phyloP scores from a whole-genome alignment of 2,797 vertebrate species.

The Malacoctenus gilli region DNA sequence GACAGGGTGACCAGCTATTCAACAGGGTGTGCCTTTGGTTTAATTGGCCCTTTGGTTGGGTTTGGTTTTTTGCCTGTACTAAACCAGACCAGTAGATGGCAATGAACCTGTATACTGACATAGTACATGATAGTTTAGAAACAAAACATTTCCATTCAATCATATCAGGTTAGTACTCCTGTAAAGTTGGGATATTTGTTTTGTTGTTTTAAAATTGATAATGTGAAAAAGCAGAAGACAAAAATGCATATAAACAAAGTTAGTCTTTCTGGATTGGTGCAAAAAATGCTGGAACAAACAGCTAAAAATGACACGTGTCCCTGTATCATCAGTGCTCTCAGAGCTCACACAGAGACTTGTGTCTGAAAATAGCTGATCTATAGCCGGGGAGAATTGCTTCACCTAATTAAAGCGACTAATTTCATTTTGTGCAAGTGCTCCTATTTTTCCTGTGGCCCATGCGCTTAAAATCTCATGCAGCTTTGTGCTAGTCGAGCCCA shows the following conservation, averaged over 20 bases:
- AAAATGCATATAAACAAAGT: background rate
- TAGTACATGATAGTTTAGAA: background rate
- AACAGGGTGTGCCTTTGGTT: background rate
- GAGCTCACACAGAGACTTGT: slow-evolving; percentile 3
- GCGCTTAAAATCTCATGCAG: slow-evolving; percentile 9
- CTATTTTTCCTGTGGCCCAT: slow-evolving; percentile 5
- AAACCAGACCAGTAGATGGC: background rate
- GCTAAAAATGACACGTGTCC: background rate
- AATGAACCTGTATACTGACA: background rate
- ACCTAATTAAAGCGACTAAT: slow-evolving; percentile 51
- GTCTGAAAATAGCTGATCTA: slow-evolving; percentile 46
- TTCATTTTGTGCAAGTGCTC: slow-evolving; percentile 21
- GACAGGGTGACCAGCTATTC: too few species aligned
- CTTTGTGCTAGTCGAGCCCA: background rate
- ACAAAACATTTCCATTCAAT: too few species aligned
- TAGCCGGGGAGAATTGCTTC: slow-evolving; percentile 35
- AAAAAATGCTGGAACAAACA: background rate
- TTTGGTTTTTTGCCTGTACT: background rate
- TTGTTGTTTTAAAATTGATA: too few species aligned
- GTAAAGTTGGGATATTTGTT: too few species aligned
- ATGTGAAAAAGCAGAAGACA: too few species aligned
- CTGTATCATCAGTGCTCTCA: background rate
- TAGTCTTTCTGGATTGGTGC: background rate
- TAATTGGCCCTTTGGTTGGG: background rate
- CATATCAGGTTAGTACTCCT: background rate